Base-by-base conservation (phyloP, 2,888 invertebrate species). In the Eurois occulta region DNA sequence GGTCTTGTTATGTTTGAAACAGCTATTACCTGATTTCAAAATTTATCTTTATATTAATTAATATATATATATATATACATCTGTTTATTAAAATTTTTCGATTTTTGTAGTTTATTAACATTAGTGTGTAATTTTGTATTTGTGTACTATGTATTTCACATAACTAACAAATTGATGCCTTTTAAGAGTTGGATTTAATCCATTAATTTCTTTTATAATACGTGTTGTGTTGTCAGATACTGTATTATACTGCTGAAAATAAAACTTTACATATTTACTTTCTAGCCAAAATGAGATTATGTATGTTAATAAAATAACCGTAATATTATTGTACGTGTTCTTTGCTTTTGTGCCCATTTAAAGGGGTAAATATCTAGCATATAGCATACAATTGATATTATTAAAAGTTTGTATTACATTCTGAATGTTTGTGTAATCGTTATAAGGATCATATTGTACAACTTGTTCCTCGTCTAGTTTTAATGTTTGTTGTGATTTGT, bases 381-480 rank as follows among this genome's bases (percentile, higher is more conserved):
- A 80, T 74, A 76, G 55, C 58, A 75, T 52, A 75, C 52, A 75
- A 52, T 75, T 75, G 48, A 74, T 68, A 65, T 74, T 66, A 78
- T 69, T 65, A 58, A 79, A 82, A 55, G 64, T 79, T 80, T 71
- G 60, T 64, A 77, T 81, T 79, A 85, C 82, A 77, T 83, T 78
- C 73, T 86, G 69, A 80, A 79, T 82, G 77, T 79, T 72, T 80
- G 73, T 82, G 62, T 82, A 78, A 67, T 82, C 69, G 75, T 73
- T 79, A 21, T 85, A 83, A 78, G 80, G 70, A 78, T 72, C 75
- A 77, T 83, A 85, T 84, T 89, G 86, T 90, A 81, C 85, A 87
- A 87, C 88, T 90, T 87, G 84, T 87, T 87, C 85, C 87, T 90
- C 87, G 81, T 91, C 88, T 89, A 89, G 84, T 87, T 78, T 78